Evolutionary conservation across 2,888 invertebrate species (phyloP).

Genomic region (Yponomeuta cagnagella): DNA sequence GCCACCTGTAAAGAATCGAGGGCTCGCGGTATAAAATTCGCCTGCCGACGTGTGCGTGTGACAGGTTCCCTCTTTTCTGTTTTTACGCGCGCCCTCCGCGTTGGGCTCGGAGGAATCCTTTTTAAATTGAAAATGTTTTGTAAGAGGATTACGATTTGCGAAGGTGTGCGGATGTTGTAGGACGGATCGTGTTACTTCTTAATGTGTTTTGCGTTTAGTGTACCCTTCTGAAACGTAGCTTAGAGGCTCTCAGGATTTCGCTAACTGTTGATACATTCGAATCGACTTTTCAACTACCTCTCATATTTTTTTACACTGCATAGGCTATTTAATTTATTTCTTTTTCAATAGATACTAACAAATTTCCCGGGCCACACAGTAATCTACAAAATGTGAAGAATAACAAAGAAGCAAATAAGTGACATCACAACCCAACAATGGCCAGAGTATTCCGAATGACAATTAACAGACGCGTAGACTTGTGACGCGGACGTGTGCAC

Average conservation of each 20-base stretch:
- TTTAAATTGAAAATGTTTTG: slow-evolving; percentile 77
- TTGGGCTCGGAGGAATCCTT: slow-evolving; percentile 73
- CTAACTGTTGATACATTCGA: not conserved
- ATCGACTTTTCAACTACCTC: too few relatives aligned
- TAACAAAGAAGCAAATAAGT: slow-evolving; percentile 23
- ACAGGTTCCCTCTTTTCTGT: slow-evolving; percentile 47
- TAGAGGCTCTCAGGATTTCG: not conserved
- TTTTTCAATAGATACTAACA: not conserved
- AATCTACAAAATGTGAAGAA: not conserved
- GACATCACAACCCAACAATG: slow-evolving; percentile 37
- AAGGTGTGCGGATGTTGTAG: slow-evolving; percentile 57
- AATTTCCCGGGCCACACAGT: not conserved
- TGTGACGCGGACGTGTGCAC: slow-evolving; percentile 39
- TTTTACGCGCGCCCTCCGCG: slow-evolving; percentile 69
- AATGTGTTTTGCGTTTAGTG: slow-evolving; percentile 48
- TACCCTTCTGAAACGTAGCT: slow-evolving; percentile 4
- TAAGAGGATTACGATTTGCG: slow-evolving; percentile 75
- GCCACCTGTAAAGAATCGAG: slow-evolving; percentile 73
- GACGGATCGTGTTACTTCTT: slow-evolving; percentile 52
- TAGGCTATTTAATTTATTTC: too few relatives aligned
- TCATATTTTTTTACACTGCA: too few relatives aligned
- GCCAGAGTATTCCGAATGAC: slow-evolving; percentile 43
- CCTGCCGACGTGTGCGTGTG: slow-evolving; percentile 48
- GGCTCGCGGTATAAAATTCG: slow-evolving; percentile 47
- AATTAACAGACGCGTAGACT: slow-evolving; percentile 26